Conservation (phyloP, 2,888 invertebrate species). For the Phortica magna region DNA sequence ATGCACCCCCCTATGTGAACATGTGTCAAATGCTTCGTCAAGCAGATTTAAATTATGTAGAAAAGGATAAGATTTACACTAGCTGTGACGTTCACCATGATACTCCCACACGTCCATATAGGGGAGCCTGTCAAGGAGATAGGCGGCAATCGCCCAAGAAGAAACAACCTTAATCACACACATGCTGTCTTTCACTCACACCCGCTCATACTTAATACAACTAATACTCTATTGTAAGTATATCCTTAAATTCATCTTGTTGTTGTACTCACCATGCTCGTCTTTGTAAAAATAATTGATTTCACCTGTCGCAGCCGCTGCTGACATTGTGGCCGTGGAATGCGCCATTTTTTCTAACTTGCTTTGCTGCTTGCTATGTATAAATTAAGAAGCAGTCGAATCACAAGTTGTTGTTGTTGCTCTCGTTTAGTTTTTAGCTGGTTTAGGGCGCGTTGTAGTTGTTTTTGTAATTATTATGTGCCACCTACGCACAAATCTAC, state of each 20-base stretch:
- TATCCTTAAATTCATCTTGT: neutral
- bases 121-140: no score
- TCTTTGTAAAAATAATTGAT: slow-evolving; percentile 76
- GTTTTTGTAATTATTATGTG: slow-evolving; percentile 4
- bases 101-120: no score
- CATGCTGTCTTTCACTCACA: neutral
- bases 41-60: no score
- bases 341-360: slow-evolving; percentile 69
- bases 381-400: neutral
- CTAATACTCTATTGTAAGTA: neutral
- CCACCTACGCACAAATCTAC: slow-evolving; percentile 2
- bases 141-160: no score
- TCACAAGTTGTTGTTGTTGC: slow-evolving; percentile 3
- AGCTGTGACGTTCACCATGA: no score
- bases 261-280: slow-evolving; percentile 74
- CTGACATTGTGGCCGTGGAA: slow-evolving; percentile 56
- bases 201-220: neutral
- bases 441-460: neutral
- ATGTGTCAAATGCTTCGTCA: no score
- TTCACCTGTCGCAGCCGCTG: slow-evolving; percentile 66
- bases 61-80: no score
- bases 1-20: no score
- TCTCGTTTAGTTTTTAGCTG: neutral
- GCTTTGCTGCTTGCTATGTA: slow-evolving; percentile 26
- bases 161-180: neutral